Conservation (phyloP, 2,113 vertebrate genomes). For the Argyrosomus japonicus region DNA sequence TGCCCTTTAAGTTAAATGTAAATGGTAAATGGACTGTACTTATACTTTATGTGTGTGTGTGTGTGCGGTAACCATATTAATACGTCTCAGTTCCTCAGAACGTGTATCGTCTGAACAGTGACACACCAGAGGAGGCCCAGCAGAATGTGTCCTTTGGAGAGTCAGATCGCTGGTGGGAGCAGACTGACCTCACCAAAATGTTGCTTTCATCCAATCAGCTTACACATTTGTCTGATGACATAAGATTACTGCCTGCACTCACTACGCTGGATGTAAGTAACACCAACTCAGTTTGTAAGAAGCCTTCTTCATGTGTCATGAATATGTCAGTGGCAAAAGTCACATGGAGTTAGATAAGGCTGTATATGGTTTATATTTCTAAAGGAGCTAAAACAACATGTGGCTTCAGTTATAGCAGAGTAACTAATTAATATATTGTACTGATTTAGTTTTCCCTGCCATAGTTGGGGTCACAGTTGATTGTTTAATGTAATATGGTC, state of each 20-base stretch:
- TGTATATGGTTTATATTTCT: neutral
- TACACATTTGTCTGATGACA: slow-evolving; percentile 89
- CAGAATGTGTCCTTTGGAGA: slow-evolving; percentile 87
- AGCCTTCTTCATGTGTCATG: neutral
- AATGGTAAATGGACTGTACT: too few species aligned
- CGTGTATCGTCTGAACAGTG: slow-evolving; percentile 93
- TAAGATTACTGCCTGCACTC: slow-evolving; percentile 89
- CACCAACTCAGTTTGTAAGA: neutral
- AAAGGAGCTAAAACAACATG: neutral
- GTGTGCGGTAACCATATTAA: neutral
- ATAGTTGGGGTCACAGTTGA: neutral
- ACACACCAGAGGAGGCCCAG: slow-evolving; percentile 89
- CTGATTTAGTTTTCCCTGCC: neutral
- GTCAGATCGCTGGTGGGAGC: slow-evolving; percentile 96
- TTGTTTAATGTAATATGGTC: neutral
- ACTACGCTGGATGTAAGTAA: slow-evolving; percentile 89
- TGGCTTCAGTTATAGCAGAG: neutral
- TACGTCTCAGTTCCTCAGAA: slow-evolving; percentile 87
- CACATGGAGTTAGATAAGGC: neutral
- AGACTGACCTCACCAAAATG: slow-evolving; percentile 93
- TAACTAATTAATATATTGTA: neutral
- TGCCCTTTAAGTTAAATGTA: too few species aligned
- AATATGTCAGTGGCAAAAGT: neutral
- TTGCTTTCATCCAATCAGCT: slow-evolving; percentile 94
- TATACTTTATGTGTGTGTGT: too few species aligned